A percentile compares a stretch with the other conserved stretches of the same genome.
These are phyloP conservation scores for Ceratotherium simum DNA, from an alignment of 2,113 vertebrate genomes.

Conservation along the genomic window DNA sequence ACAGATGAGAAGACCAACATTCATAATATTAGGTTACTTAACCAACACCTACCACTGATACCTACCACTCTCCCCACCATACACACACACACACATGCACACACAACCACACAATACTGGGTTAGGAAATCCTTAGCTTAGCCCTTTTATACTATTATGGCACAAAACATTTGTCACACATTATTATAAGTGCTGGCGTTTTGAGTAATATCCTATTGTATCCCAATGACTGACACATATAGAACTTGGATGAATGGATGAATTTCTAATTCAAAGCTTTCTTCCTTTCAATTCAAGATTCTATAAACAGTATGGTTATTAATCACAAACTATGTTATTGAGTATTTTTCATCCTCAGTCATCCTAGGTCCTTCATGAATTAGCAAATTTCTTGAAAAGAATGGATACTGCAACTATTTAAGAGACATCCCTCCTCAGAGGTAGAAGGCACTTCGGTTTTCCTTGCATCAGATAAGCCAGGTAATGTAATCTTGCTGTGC, in stretches of 20 bases:
- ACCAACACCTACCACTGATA: background rate
- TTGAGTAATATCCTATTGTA: background rate
- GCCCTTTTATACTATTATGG: background rate
- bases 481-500: background rate
- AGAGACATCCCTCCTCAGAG: background rate
- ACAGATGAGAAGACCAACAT: background rate
- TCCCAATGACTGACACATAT: background rate
- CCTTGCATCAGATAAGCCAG: background rate
- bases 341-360: background rate
- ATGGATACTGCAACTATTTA: background rate
- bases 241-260: background rate
- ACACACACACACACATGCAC: background rate
- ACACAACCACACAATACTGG: background rate
- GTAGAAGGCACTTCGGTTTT: background rate
- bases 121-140: background rate
- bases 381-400: background rate
- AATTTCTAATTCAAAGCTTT: slow-evolving; percentile 2
- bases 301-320: background rate
- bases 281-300: slow-evolving; percentile 21
- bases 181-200: background rate
- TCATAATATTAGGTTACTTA: background rate
- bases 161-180: background rate
- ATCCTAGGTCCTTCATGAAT: background rate
- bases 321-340: background rate
- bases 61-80: background rate